Evolutionary conservation across 2,113 vertebrate species (phyloP), one percentile per base, ranked within the genome.

Genomic region (Bolborhynchus lineola): DNA sequence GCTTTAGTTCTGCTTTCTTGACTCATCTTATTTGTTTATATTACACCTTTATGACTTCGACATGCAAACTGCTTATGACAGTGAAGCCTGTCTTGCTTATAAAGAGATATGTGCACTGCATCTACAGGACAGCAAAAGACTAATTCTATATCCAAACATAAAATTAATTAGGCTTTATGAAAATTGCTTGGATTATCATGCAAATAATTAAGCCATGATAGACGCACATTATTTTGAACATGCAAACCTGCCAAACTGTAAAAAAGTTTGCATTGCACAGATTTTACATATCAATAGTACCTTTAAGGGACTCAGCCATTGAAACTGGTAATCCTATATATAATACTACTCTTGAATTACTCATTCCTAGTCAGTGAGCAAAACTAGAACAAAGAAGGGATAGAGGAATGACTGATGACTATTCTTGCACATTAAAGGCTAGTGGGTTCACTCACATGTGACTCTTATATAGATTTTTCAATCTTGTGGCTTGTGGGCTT

Each of bases 381-480:
- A 82, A 89, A 82, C 31, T n/a, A 78, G n/a, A 89, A 93, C 7
- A 91, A 74, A 37, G 52, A 87, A 63, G 35, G 44, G 41, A 63
- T 21, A 74, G 44, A 86, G 29, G 85, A 85, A 90, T 70, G 63
- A 93, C n/a, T 86, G 85, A 88, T 81, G 33, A 70, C 16, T 64
- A 21, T 35, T 75, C 52, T 50, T 69, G 53, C 64, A 88, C 55
- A 74, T 90, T 93, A 90, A 91, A 96, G 59, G 19, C 59, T 86
- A 65, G 59, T 63, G 57, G 90, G 85, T 86, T 96, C 79, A 90
- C 37, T 94, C 55, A 90, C 52, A 85, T 39, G 49, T 88, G 67
- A 92, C 75, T 91, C 49, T 65, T 39, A 44, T n/a, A 97, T 49
- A 89, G 90, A 88, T 96, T 96, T 97, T 94, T 88, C 90, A 94